A percentile compares a stretch with the other conserved stretches of the same genome.
Conservation (phyloP, 30 jellyfish, hydroid and myxozoan genomes). For the Aurelia coerulea region DNA sequence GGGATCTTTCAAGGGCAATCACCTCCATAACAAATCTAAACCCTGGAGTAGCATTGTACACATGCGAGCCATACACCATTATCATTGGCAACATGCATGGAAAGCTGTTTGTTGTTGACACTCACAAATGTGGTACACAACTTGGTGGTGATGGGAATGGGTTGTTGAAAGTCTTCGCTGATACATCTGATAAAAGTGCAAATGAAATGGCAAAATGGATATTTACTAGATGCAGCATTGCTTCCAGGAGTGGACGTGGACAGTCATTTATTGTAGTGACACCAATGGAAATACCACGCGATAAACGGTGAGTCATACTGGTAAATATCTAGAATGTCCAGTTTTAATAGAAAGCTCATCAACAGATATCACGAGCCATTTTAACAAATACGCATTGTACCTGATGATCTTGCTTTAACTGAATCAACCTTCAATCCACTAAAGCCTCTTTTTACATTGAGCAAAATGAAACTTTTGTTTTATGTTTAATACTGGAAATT, state of each 20-base stretch:
- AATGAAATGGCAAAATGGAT: conserved; percentile 3
- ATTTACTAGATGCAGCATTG: conserved; percentile 10
- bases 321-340: too few species aligned
- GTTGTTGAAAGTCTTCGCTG: conserved; percentile 4
- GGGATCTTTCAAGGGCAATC: conserved; percentile 1
- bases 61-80: conserved; percentile 12
- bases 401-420: not conserved
- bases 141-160: conserved; percentile 15
- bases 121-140: conserved; percentile 8
- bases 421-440: not conserved
- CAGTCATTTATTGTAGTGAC: conserved; percentile 12
- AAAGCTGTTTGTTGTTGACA: conserved; percentile 14
- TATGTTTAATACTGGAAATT: too few species aligned
- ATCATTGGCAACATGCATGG: conserved; percentile 3
- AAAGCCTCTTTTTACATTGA: not conserved
- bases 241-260: conserved; percentile 3
- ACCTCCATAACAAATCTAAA: conserved; percentile 1
- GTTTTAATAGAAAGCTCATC: not conserved
- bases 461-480: too few species aligned
- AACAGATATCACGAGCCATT: not conserved
- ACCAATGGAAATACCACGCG: conserved; percentile 1
- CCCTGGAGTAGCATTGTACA: not conserved
- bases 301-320: not conserved
- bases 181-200: conserved; percentile 5
- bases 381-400: not conserved